phyloP scores from a whole-genome alignment of 2,797 vertebrate genomes.

The Acropternis orthonyx region DNA sequence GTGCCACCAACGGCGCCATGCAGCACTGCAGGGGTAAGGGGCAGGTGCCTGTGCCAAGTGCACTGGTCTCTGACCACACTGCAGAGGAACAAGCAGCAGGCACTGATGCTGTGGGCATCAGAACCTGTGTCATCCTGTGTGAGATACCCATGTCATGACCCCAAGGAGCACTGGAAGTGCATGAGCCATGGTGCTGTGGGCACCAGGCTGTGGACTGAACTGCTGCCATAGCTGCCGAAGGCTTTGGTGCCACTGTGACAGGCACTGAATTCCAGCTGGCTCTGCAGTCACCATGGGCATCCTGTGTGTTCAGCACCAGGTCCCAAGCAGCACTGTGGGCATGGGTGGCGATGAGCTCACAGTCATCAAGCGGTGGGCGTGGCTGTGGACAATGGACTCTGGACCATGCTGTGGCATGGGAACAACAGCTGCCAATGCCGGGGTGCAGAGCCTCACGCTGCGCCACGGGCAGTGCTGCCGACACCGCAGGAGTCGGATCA shows the following conservation, averaged over 20 bases:
- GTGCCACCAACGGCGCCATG: rapidly evolving
- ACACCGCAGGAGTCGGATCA: background rate
- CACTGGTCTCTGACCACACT: rapidly evolving
- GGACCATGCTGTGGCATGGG: background rate
- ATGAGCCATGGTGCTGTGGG: background rate
- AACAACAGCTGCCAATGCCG: rapidly evolving
- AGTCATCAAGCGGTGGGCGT: background rate
- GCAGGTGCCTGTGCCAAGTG: background rate
- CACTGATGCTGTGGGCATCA: background rate
- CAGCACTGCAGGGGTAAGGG: background rate
- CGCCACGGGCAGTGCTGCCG: rapidly evolving
- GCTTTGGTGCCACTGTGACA: background rate
- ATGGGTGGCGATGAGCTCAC: rapidly evolving
- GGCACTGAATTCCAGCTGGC: background rate
- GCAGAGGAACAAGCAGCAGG: background rate
- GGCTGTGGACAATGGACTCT: rapidly evolving
- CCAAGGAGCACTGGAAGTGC: background rate
- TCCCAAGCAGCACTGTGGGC: background rate
- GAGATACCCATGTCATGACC: background rate
- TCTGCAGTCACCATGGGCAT: rapidly evolving
- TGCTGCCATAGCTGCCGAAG: rapidly evolving
- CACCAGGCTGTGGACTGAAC: background rate
- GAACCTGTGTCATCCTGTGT: background rate
- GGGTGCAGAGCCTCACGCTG: background rate
- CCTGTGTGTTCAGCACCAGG: rapidly evolving